Base-by-base conservation (phyloP, 2,797 vertebrate genomes). In the Bovichtus variegatus region DNA sequence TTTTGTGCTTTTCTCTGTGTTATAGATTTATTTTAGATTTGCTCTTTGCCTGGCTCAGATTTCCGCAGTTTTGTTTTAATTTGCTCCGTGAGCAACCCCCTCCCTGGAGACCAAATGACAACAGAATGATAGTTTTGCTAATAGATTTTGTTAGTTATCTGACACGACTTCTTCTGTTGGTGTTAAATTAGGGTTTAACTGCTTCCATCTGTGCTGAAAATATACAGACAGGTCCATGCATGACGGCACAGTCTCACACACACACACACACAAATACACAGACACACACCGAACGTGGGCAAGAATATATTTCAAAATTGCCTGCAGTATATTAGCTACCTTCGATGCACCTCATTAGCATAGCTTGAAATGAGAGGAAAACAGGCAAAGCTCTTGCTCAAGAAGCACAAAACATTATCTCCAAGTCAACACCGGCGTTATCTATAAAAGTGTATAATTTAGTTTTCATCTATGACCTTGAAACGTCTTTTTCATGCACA, bases 81-180 rank as follows among this genome's bases (percentile, higher is more conserved):
- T 81, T 80, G 62, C 85, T 87, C 62, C 0, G 53, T 59, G 76
- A 87, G 81, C 86, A 13, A 67, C 73, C 73, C 59, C 80, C 50
- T 85, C 91, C 87, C 88, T 18, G 6, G 74, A 87, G 90, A 85
- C 84, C 66, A 62, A 90, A 92, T 84, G 89, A 91, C 92, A 93
- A 88, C 88, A 92, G 86, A 92, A 89, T 92, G 91, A 91, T 91
- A 90, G 88, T 85, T 93, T 88, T 83, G 62, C 91, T 94, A 93
- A 94, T 93, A 90, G 92, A 94, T 93, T 93, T 93, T 88, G 89
- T 92, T 92, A 91, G 90, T 91, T 89, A 93, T 93, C 90, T 91
- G 90, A 94, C 77, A 86, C 83, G 81, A 80, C 86, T 92, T 92
- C 86, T 92, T 82, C 81, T 92, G 88, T 84, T 89, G 87, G 83